These are phyloP conservation scores for Nanorana parkeri DNA, from an alignment of 2,113 vertebrate species.

Conservation along the genomic window DNA sequence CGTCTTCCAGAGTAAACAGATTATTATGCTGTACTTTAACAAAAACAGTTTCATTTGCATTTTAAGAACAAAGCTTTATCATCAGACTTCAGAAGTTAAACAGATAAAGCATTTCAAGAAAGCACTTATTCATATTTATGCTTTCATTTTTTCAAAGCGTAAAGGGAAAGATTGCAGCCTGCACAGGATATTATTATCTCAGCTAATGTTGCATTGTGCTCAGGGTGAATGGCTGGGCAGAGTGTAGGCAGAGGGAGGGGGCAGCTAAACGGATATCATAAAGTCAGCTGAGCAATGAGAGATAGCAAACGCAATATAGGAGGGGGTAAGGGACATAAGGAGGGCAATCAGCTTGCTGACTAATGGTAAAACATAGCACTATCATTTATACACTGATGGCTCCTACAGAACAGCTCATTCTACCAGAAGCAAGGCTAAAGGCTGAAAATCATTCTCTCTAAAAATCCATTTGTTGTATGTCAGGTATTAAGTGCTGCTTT, in stretches of 20 bases:
- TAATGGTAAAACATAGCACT: neutral
- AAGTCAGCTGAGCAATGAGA: constrained; percentile 29
- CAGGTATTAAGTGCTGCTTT: too few species aligned
- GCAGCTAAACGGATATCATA: constrained; percentile 16
- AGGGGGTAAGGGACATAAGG: neutral
- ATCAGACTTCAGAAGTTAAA: neutral
- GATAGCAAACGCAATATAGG: neutral
- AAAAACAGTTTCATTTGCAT: neutral
- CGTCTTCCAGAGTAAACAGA: neutral
- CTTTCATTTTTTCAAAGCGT: constrained; percentile 3
- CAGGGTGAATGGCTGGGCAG: constrained; percentile 32
- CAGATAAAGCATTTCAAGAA: neutral
- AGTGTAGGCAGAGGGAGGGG: constrained; percentile 23
- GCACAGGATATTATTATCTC: constrained; percentile 32
- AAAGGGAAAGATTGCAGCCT: constrained; percentile 15
- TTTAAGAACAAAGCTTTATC: neutral
- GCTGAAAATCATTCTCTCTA: neutral
- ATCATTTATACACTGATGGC: neutral
- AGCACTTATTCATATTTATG: constrained; percentile 30
- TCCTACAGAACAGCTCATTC: neutral
- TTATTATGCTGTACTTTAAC: neutral
- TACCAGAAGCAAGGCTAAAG: neutral
- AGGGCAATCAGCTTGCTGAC: neutral
- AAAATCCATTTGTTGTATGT: too few species aligned
- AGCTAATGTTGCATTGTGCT: constrained; percentile 28